Evolutionary conservation across 2,888 invertebrate genomes (phyloP).

Genomic region (Sinodicranocentrus sp.): DNA sequence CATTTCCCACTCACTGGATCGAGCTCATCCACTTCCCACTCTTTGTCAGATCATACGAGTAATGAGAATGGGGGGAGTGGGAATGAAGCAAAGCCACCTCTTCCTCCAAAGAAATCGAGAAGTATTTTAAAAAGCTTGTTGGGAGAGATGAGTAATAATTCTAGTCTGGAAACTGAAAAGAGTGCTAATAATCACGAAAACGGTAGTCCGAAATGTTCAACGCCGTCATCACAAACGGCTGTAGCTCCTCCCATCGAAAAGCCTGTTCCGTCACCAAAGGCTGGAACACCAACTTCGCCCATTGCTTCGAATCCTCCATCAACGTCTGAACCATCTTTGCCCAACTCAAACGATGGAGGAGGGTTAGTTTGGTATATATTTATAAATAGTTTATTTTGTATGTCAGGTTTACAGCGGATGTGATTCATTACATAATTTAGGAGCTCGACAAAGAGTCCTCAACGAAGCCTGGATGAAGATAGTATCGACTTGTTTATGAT

Average conservation of each 20-base stretch:
- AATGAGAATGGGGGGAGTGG: conserved; percentile 26
- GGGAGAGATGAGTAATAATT: conserved; percentile 58
- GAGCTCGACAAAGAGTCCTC: conserved; percentile 55
- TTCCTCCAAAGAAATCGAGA: conserved; percentile 59
- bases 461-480: conserved; percentile 67
- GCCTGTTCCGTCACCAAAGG: background rate
- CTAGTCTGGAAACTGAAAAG: conserved; percentile 65
- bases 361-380: too few relatives aligned
- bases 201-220: conserved; percentile 1
- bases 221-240: conserved; percentile 33
- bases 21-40: conserved; percentile 55
- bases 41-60: conserved; percentile 50
- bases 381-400: too few relatives aligned
- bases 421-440: too few relatives aligned
- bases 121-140: conserved; percentile 54
- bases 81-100: conserved; percentile 40
- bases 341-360: conserved; percentile 3
- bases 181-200: conserved; percentile 37
- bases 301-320: conserved; percentile 19
- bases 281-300: conserved; percentile 7
- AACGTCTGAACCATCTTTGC: conserved; percentile 50
- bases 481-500: conserved; percentile 71
- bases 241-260: background rate
- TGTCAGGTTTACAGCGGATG: too few relatives aligned
- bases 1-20: conserved; percentile 53